phyloP scores from a whole-genome alignment of 2,797 vertebrate species.

The Ctenopoma kingsleyae region DNA sequence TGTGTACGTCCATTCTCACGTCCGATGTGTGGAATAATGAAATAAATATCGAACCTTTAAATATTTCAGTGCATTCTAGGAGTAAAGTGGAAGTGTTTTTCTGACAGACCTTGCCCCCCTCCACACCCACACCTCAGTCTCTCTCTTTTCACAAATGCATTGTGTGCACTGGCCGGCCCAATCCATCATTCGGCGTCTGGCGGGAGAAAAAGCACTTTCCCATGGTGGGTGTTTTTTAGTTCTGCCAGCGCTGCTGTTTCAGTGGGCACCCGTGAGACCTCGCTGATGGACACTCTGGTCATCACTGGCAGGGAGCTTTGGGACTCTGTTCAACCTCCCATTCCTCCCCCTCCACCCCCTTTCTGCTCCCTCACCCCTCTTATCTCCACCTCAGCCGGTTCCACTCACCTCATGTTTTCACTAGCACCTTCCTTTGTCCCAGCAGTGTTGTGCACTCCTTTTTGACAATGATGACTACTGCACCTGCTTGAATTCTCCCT shows the following conservation, averaged over 20 bases:
- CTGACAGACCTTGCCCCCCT: constrained; percentile 70
- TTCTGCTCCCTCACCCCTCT: constrained; percentile 22
- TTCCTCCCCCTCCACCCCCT: constrained; percentile 3
- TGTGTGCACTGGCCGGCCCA: constrained; percentile 79
- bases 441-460: constrained; percentile 72
- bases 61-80: constrained; percentile 84
- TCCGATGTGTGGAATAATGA: constrained; percentile 77
- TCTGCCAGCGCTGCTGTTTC: constrained; percentile 85
- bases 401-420: constrained; percentile 77
- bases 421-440: constrained; percentile 77
- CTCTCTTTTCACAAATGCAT: constrained; percentile 81
- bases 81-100: constrained; percentile 86
- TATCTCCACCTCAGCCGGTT: constrained; percentile 65
- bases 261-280: constrained; percentile 82
- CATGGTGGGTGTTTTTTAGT: constrained; percentile 82
- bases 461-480: constrained; percentile 76
- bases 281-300: constrained; percentile 86
- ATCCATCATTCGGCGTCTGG: constrained; percentile 84
- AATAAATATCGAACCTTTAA: constrained; percentile 81
- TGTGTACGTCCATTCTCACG: constrained; percentile 75
- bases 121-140: neutral
- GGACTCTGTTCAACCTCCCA: constrained; percentile 68
- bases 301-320: constrained; percentile 80
- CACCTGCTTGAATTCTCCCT: constrained; percentile 60
- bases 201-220: constrained; percentile 87